Base-by-base conservation (phyloP, 2,888 invertebrate genomes). In the Lasioglossum morio region DNA sequence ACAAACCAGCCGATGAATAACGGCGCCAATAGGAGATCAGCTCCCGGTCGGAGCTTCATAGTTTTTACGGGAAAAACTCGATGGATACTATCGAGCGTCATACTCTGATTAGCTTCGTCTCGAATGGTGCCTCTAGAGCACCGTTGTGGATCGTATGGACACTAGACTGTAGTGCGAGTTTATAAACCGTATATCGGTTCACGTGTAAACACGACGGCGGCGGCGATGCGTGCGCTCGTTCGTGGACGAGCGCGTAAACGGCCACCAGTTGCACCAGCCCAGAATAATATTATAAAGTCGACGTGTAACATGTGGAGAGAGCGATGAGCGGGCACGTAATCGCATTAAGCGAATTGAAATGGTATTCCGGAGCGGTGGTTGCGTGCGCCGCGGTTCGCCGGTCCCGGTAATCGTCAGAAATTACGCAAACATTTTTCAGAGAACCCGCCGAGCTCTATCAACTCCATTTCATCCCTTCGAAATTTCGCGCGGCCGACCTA, bases 331-430 rank as follows among this genome's bases (percentile, higher is more conserved):
- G 66, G 82, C 86, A 87, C 87, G 88, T 92, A 92, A 92, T 92
- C 85, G 87, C 82, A 77, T 89, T 91, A 88, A 91, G 90, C 88
- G 87, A 88, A 91, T 89, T 85, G 87, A 88, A 92, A 92, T 89
- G 89, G 87, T 89, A 92, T 92, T 89, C 85, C 82, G 48, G 81
- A 87, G 87, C 77, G 37, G n/a, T 69, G 85, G 84, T 82, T 86
- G 88, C 86, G 84, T 83, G 91, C 74, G 57, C 70, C 83, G 86
- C 82, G 87, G 84, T 83, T 87, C 86, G 87, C 66, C 83, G 89
- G 80, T 82, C 86, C 88, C 77, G 87, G 87, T 87, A 89, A 90
- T 89, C 91, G 78, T 0, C 72, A 78, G 82, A 82, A 80, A 78
- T 89, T 89, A 76, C 79, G 89, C 76, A 89, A 89, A 60, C 27